Base-by-base conservation (phyloP, 2,888 invertebrate species). In the Parnassius apollo region DNA sequence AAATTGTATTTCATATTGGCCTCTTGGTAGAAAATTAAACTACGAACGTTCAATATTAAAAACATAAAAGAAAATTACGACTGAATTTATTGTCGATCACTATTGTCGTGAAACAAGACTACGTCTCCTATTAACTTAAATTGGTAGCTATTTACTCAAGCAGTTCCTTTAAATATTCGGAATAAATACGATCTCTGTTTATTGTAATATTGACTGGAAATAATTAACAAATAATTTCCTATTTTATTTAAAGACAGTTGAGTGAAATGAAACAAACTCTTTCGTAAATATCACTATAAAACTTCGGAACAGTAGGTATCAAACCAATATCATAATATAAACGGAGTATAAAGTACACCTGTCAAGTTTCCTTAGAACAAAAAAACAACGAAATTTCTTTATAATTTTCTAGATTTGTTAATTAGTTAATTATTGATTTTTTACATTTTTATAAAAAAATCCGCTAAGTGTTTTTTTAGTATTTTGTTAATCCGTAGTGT, bases 1-100 rank as follows among this genome's bases (percentile, higher is more conserved):
- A 86, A 88, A 89, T 88, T 86, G 86, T 86, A 85, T 82, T 80
- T 79, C 77, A 81, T 86, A 88, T 85, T 84, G 84, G 83, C 76
- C 78, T 81, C 82, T 85, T 83, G 83, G 80, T 76, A 83, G 83
- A 83, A 81, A 86, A 88, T 85, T 62, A 62, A 35, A 49, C 58
- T 42, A 10, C 59, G 58, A 62, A 57, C 62, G 49, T 62, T 62
- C 62, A 62, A 62, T 62, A 18, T 62, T 62, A 58, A 58, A 50
- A 55, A 50, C 58, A 49, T 62, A 62, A 62, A 62, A 62, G 54
- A 62, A 62, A 62, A 59, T 62, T 62, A 62, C 62, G 58, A 55
- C 50, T 62, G 58, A 62, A 59, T 59, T 62, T 62, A 62, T 51
- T 59, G 54, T 50, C 58, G 58, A 62, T 62, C 58, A 54, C 79